These are phyloP conservation scores for Zenarchopterus dispar DNA, from an alignment of 2,797 vertebrate genomes.

Conservation along the genomic window DNA sequence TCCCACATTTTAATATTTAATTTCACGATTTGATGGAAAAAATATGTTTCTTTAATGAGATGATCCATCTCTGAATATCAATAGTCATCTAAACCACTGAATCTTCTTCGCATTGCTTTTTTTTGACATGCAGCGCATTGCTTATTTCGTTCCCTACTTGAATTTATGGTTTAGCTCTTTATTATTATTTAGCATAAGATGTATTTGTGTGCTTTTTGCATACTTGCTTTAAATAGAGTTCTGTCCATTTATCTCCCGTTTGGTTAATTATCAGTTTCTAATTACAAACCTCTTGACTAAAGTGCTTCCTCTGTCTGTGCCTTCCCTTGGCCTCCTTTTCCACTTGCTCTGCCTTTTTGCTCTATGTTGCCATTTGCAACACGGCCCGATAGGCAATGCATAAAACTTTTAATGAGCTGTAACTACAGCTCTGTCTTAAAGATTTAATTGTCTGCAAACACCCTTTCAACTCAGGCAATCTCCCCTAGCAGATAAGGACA, in stretches of 20 bases:
- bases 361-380: constrained; percentile 14
- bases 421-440: constrained; percentile 23
- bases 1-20: constrained; percentile 80
- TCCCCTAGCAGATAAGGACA: constrained; percentile 33
- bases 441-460: constrained; percentile 37
- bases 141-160: background rate
- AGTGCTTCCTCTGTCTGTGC: constrained; percentile 44
- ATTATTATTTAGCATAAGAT: constrained; percentile 41
- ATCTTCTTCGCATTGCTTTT: constrained; percentile 34
- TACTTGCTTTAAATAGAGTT: constrained; percentile 54
- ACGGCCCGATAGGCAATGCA: constrained; percentile 8
- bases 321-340: constrained; percentile 16
- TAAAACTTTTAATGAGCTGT: constrained; percentile 28
- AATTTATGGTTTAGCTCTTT: constrained; percentile 56
- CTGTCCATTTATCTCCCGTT: constrained; percentile 66
- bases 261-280: constrained; percentile 76
- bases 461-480: constrained; percentile 20
- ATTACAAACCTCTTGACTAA: constrained; percentile 68
- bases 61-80: constrained; percentile 68
- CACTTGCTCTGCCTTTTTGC: background rate
- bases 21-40: constrained; percentile 73
- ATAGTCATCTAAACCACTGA: constrained; percentile 40
- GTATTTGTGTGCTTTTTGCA: constrained; percentile 40
- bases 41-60: constrained; percentile 78
- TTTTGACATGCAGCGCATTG: constrained; percentile 1